These are phyloP conservation scores for Synanthedon myopaeformis DNA, from an alignment of 2,888 invertebrate genomes.

Conservation along the genomic window DNA sequence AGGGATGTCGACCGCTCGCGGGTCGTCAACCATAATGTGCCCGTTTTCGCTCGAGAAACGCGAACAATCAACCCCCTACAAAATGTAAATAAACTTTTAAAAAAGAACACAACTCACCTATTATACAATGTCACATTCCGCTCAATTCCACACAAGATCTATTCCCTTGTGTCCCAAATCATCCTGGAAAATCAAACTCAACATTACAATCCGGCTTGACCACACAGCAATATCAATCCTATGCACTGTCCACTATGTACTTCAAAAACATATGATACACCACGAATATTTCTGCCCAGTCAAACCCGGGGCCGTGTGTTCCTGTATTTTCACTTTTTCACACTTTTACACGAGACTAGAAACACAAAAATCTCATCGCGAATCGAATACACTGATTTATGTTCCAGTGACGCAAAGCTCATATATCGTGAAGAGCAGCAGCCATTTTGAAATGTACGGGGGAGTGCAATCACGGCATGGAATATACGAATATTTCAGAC, in stretches of 20 bases:
- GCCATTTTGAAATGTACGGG: slow-evolving; percentile 73
- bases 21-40: slow-evolving; percentile 45
- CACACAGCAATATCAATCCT: slow-evolving; percentile 67
- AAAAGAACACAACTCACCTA: slow-evolving; percentile 54
- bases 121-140: slow-evolving; percentile 71
- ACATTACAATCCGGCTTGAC: slow-evolving; percentile 62
- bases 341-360: slow-evolving; percentile 47
- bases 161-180: slow-evolving; percentile 59
- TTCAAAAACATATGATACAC: slow-evolving; percentile 69
- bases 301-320: slow-evolving; percentile 39
- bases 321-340: slow-evolving; percentile 46
- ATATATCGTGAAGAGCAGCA: slow-evolving; percentile 71
- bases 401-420: slow-evolving; percentile 73
- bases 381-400: slow-evolving; percentile 61
- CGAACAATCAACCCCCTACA: slow-evolving; percentile 30
- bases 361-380: slow-evolving; percentile 47
- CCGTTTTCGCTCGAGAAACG: slow-evolving; percentile 50
- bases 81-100: slow-evolving; percentile 58
- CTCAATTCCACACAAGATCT: slow-evolving; percentile 63
- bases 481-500: slow-evolving; percentile 61
- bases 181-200: slow-evolving; percentile 62
- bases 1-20: slow-evolving; percentile 32
- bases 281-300: slow-evolving; percentile 48
- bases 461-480: slow-evolving; percentile 71
- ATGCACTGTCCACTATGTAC: slow-evolving; percentile 59